Evolutionary conservation across 2,113 vertebrate species (phyloP).

Genomic region (Meriones unguiculatus): DNA sequence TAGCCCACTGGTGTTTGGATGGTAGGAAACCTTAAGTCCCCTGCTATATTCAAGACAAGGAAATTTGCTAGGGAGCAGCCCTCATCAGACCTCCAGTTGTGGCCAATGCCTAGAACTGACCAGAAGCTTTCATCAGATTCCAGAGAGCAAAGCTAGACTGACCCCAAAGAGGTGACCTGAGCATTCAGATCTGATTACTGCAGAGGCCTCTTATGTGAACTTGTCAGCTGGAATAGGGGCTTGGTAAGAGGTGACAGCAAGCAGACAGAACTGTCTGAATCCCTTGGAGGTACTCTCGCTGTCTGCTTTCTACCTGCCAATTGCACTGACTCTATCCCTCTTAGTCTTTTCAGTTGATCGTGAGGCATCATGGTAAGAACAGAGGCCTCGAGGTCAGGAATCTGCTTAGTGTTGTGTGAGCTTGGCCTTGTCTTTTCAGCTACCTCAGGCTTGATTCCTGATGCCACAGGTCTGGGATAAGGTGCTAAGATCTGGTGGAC

Average conservation of each 20-base stretch:
- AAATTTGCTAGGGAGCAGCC: neutral
- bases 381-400: neutral
- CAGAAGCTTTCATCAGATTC: conserved; percentile 76
- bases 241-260: conserved; percentile 88
- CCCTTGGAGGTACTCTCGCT: conserved; percentile 80
- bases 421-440: neutral
- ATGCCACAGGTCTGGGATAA: neutral
- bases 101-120: conserved; percentile 18
- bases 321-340: neutral
- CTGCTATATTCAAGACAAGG: neutral
- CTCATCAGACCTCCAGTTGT: neutral
- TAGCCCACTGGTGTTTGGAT: fast-evolving
- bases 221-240: conserved; percentile 88
- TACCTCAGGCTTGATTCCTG: neutral
- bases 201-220: conserved; percentile 89
- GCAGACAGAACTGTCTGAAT: conserved; percentile 80
- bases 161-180: conserved; percentile 83
- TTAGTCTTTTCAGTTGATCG: neutral
- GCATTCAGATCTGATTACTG: conserved; percentile 88
- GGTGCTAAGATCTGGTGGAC: fast-evolving
- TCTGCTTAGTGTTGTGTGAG: fast-evolving
- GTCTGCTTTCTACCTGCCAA: conserved; percentile 54
- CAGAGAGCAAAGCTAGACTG: conserved; percentile 80
- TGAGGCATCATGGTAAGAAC: fast-evolving
- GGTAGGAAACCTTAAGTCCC: neutral